phyloP scores from a whole-genome alignment of 2,888 invertebrate species.

The Parascotia fuliginaria region DNA sequence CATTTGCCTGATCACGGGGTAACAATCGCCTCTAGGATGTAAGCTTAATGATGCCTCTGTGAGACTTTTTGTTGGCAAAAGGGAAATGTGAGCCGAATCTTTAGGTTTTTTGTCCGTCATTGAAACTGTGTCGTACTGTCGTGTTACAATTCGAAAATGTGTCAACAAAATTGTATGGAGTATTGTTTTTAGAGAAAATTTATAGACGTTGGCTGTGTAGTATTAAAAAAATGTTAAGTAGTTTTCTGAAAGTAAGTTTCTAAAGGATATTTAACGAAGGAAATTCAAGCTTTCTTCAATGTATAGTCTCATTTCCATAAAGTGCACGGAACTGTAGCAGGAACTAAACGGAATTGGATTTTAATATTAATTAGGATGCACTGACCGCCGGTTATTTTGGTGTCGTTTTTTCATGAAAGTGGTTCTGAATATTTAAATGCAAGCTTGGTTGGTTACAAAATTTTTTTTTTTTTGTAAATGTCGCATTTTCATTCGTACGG shows the following conservation, averaged over 20 bases:
- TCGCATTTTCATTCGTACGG: too few relatives aligned
- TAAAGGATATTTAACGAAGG: too few relatives aligned
- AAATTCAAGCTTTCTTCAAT: not conserved
- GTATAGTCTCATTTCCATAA: not conserved
- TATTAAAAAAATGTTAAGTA: too few relatives aligned
- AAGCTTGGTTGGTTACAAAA: not conserved
- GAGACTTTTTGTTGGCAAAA: slow-evolving; percentile 17
- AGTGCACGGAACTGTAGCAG: not conserved
- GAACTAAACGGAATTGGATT: slow-evolving; percentile 25
- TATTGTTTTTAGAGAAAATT: too few relatives aligned
- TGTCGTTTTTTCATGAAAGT: slow-evolving; percentile 12
- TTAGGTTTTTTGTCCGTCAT: not conserved
- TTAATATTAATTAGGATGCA: slow-evolving; percentile 35
- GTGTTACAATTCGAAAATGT: too few relatives aligned
- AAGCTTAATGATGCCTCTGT: slow-evolving; percentile 11
- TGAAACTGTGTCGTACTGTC: too few relatives aligned
- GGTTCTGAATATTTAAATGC: slow-evolving; percentile 11
- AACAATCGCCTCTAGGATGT: slow-evolving; percentile 30
- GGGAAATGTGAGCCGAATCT: slow-evolving; percentile 1
- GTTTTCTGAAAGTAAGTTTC: too few relatives aligned
- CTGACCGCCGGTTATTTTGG: slow-evolving; percentile 5
- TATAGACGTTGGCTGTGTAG: too few relatives aligned
- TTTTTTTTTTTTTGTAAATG: too few relatives aligned
- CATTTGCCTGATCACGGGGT: slow-evolving; percentile 50
- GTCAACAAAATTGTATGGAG: too few relatives aligned